Evolutionary conservation across 2,888 invertebrate species (phyloP).

Genomic region (Crepidodera aurea): DNA sequence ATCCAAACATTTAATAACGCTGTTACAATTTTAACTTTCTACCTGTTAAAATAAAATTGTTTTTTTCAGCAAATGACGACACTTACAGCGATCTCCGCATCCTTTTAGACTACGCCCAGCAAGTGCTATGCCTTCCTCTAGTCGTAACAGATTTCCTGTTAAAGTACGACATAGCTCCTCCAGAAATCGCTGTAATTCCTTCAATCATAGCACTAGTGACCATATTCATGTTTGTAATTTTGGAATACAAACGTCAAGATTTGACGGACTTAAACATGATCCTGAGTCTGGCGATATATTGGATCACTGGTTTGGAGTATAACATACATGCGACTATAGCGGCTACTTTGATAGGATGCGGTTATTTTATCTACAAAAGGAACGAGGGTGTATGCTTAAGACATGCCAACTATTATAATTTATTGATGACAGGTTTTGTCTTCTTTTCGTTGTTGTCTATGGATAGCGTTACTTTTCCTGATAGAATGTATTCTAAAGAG

Average conservation of each 20-base stretch:
- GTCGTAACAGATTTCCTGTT: conserved; percentile 42
- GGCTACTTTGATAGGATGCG: conserved; percentile 10
- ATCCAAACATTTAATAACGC: too few relatives aligned
- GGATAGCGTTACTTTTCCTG: background rate
- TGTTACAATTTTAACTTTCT: too few relatives aligned
- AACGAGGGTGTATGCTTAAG: conserved; percentile 20
- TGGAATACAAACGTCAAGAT: conserved; percentile 45
- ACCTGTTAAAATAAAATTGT: too few relatives aligned
- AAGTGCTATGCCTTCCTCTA: conserved; percentile 39
- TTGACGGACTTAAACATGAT: conserved; percentile 45
- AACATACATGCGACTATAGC: conserved; percentile 9
- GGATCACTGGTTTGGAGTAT: conserved; percentile 3
- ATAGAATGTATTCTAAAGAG: background rate
- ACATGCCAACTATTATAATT: conserved; percentile 22
- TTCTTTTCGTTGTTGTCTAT: conserved; percentile 26
- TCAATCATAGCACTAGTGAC: conserved; percentile 41
- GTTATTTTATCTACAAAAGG: conserved; percentile 25
- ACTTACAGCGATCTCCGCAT: conserved; percentile 41
- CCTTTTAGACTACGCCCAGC: conserved; percentile 43
- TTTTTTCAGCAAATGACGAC: conserved; percentile 42
- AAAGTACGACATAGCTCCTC: conserved; percentile 37
- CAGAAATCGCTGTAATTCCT: conserved; percentile 37
- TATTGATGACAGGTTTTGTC: conserved; percentile 24
- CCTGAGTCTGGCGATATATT: conserved; percentile 26
- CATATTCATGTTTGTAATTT: conserved; percentile 37